Evolutionary conservation across 2,888 invertebrate species (phyloP).

Genomic region (Brachypalpus laphriformis): DNA sequence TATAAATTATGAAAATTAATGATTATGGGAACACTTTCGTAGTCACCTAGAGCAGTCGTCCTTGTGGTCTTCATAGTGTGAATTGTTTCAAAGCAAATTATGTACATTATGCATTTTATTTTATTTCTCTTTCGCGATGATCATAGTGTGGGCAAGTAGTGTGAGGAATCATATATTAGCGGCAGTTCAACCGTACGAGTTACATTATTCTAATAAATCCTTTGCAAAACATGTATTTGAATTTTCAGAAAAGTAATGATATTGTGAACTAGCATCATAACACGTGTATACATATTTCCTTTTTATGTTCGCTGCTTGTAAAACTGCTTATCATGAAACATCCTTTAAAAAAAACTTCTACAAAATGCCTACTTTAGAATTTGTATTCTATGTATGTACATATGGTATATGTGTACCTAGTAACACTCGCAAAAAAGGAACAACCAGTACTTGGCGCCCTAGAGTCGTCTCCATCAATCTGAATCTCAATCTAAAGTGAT

Average conservation of each 20-base stretch:
- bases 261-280: no score
- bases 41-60: not conserved
- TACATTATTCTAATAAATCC: no score
- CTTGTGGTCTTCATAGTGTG: not conserved
- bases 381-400: not conserved
- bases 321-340: no score
- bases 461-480: slow-evolving; percentile 33
- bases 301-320: no score
- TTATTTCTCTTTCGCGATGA: not conserved
- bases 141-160: not conserved
- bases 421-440: not conserved
- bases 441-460: slow-evolving; percentile 35
- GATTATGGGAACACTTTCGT: slow-evolving; percentile 2
- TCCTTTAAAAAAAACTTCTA: no score
- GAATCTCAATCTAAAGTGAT: slow-evolving; percentile 46
- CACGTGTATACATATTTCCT: no score
- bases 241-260: no score
- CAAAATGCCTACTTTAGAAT: no score
- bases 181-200: no score
- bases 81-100: not conserved
- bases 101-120: not conserved
- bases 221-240: no score
- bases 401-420: not conserved
- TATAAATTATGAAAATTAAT: slow-evolving; percentile 34
- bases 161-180: no score